Percentiles rank a stretch among this genome's conserved stretches.
Evolutionary conservation across 1,140 invertebrate genomes (phyloP).

Genomic region (Drosophila tristis): DNA sequence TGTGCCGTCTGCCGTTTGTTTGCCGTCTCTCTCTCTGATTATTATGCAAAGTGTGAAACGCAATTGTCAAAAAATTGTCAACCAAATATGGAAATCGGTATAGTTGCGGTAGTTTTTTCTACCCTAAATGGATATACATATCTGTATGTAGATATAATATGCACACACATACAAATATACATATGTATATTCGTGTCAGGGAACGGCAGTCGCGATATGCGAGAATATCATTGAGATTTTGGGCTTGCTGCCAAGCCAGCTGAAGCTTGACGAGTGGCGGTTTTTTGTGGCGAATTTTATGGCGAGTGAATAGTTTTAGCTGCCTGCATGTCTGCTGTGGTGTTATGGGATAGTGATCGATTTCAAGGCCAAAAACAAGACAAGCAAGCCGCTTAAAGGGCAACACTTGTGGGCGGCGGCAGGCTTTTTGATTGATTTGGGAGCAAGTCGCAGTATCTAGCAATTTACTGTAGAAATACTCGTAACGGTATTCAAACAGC

Average conservation of each 20-base stretch:
- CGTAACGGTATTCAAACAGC: too few species aligned
- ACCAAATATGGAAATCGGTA: slow-evolving; percentile 56
- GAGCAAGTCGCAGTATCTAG: too few species aligned
- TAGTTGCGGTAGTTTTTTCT: slow-evolving; percentile 57
- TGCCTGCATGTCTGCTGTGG: not conserved
- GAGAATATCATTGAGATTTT: slow-evolving; percentile 11
- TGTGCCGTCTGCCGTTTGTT: slow-evolving; percentile 10
- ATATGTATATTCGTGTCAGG: too few species aligned
- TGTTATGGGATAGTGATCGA: slow-evolving; percentile 20
- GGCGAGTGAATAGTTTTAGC: not conserved
- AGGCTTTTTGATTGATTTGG: too few species aligned
- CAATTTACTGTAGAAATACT: too few species aligned
- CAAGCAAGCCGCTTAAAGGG: not conserved
- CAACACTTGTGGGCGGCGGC: too few species aligned
- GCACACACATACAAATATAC: too few species aligned
- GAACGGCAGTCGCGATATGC: too few species aligned
- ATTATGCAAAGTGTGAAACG: slow-evolving; percentile 78
- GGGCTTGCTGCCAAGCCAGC: slow-evolving; percentile 31
- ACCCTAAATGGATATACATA: not conserved
- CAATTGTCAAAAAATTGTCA: slow-evolving; percentile 80
- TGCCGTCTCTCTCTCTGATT: slow-evolving; percentile 41
- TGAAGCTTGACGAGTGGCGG: slow-evolving; percentile 26
- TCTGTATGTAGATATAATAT: too few species aligned
- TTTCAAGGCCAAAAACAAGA: slow-evolving; percentile 50
- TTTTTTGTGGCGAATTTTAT: slow-evolving; percentile 3